Evolutionary conservation across 2,888 invertebrate species (phyloP).

Genomic region (Antheraea assamensis): DNA sequence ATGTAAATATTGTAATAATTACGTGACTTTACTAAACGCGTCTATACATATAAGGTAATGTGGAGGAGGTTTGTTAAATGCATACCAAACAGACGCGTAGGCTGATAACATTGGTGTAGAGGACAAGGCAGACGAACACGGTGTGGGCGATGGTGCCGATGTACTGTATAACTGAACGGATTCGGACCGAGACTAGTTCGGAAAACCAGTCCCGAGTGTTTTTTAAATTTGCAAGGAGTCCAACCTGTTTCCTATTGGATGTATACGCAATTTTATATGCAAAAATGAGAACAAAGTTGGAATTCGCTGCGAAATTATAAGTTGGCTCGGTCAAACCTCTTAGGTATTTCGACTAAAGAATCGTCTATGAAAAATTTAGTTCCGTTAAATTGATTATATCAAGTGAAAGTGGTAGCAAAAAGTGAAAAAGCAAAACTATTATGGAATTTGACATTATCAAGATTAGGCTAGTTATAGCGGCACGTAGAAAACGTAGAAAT

Average conservation of each 20-base stretch:
- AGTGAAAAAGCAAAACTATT: slow-evolving; percentile 29
- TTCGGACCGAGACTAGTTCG: background rate
- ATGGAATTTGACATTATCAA: slow-evolving; percentile 35
- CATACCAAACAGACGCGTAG: slow-evolving; percentile 63
- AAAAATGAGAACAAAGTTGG: background rate
- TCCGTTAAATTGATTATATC: slow-evolving; percentile 42
- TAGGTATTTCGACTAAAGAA: slow-evolving; percentile 23
- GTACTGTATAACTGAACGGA: background rate
- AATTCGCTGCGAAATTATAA: background rate
- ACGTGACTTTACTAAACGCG: slow-evolving; percentile 38
- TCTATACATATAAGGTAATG: slow-evolving; percentile 46
- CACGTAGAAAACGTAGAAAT: slow-evolving; percentile 27
- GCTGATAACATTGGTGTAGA: slow-evolving; percentile 36
- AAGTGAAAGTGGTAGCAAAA: slow-evolving; percentile 42
- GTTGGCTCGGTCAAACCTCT: slow-evolving; percentile 6
- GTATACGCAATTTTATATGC: background rate
- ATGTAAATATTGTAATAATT: slow-evolving; percentile 48
- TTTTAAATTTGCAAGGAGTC: background rate
- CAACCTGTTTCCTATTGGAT: background rate
- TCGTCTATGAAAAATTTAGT: slow-evolving; percentile 30
- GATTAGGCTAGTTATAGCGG: slow-evolving; percentile 33
- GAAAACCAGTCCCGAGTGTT: background rate
- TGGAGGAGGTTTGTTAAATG: slow-evolving; percentile 57
- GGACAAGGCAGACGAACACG: slow-evolving; percentile 28
- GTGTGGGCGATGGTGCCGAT: slow-evolving; percentile 6